Base-by-base conservation (phyloP, 2,888 invertebrate species). In the Drosophila maculinotata region DNA sequence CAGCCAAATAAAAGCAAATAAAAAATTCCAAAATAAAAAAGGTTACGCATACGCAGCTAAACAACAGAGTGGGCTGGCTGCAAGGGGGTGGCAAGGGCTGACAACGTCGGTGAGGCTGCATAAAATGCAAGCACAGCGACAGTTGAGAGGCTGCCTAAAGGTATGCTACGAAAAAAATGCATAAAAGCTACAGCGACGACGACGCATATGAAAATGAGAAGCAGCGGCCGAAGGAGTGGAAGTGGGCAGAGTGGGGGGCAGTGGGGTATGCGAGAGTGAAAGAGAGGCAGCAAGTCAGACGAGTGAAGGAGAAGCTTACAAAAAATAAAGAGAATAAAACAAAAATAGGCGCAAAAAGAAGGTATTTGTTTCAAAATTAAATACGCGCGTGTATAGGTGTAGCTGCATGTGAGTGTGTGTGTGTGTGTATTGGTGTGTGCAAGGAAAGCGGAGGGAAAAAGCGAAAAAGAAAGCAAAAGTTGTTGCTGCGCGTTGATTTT, bases 281-380 rank as follows among this genome's bases (percentile, higher is more conserved):
- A 36, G 12, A 12, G 45, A 9, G 14, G 41, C 31, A 38, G 62
- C 35, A 35, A 44, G 53, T 45, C 30, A 35, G 28, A 38, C 39
- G 39, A 6, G 15, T 26, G 49, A 63, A 35, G 35, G 35, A 38
- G 44, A 35, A 42, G 58, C 53, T 56, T 33, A 60, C 39, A 41
- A 26, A 69, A 54, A 31, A 38, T 33, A 31, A 35, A 60, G 38
- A 52, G 39, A 58, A 63, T 20, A 68, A 8, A 31, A 60, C 26
- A 15, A 31, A 73, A 62, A 54, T 52, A 57, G 15, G 23, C 17
- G 70, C 62, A 47, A 56, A 51, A 63, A 49, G 23, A 74, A 76
- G 41, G 57, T 62, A 85, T 85, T 80, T 80, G 86, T 82, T 85
- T 80, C 76, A 85, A 80, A 85, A 85, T 80, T 85, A 80, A 85